Conservation (phyloP, 2,888 invertebrate species). For the Luperina testacea region DNA sequence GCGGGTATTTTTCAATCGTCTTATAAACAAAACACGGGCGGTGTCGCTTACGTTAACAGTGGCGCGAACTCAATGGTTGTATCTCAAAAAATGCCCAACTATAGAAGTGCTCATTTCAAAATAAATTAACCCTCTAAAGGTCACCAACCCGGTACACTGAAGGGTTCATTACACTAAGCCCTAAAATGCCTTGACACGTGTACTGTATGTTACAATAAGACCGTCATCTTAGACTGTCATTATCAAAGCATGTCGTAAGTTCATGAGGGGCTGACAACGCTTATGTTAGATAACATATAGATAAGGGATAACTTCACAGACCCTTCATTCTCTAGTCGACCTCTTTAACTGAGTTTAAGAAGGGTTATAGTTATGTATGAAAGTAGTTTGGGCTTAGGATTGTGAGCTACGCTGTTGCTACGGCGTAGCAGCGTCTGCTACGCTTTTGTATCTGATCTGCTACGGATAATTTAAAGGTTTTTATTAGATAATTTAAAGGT, state of each 20-base stretch:
- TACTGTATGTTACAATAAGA: conserved; percentile 52
- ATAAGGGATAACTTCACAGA: conserved; percentile 41
- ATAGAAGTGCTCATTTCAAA: too few species aligned
- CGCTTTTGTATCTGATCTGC: background rate
- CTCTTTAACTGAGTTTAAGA: conserved; percentile 26
- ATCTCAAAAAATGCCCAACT: too few species aligned
- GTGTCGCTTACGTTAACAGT: too few species aligned
- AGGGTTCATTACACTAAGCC: conserved; percentile 48
- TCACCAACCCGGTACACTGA: background rate
- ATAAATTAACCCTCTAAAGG: background rate
- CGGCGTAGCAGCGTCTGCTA: background rate
- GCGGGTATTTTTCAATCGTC: too few species aligned
- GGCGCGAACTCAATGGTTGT: too few species aligned
- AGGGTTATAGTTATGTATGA: conserved; percentile 3
- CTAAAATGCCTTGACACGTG: conserved; percentile 47
- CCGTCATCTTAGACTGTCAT: conserved; percentile 55
- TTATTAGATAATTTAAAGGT: too few species aligned
- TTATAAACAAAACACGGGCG: too few species aligned
- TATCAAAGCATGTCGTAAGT: conserved; percentile 57
- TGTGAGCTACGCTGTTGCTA: background rate
- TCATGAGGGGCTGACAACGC: conserved; percentile 54
- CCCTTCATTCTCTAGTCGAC: conserved; percentile 20
- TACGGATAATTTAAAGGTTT: too few species aligned
- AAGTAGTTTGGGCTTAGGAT: background rate
- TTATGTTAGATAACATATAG: conserved; percentile 39